Conservation (phyloP, 2,797 vertebrate genomes). For the Rhabdomys pumilio region DNA sequence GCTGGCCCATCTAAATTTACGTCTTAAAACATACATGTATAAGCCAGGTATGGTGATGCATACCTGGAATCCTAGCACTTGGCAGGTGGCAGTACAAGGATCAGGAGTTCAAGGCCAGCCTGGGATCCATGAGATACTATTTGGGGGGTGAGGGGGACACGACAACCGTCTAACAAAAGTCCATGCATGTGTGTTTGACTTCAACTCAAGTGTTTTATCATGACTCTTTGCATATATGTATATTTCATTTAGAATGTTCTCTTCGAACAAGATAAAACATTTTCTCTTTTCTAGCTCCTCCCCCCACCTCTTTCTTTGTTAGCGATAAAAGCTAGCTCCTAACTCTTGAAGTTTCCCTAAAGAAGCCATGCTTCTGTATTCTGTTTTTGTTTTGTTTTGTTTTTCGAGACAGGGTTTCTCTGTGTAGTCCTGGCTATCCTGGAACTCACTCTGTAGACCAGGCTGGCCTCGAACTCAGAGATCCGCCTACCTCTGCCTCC, state of each 20-base stretch:
- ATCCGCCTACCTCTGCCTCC: too few species aligned
- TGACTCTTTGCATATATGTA: not conserved
- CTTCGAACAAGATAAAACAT: not conserved
- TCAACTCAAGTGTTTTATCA: not conserved
- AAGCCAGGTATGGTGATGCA: not conserved
- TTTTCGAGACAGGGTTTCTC: too few species aligned
- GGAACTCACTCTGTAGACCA: too few species aligned
- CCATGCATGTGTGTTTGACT: conserved; percentile 1
- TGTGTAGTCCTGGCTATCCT: too few species aligned
- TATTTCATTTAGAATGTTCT: not conserved
- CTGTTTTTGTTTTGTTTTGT: not conserved
- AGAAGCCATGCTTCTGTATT: not conserved
- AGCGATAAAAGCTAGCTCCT: not conserved
- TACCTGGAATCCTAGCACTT: not conserved
- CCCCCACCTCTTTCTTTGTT: not conserved
- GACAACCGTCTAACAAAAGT: not conserved
- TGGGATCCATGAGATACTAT: not conserved
- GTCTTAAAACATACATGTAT: not conserved
- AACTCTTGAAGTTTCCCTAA: not conserved
- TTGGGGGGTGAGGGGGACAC: too few species aligned
- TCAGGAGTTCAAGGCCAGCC: not conserved
- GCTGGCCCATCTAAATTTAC: not conserved
- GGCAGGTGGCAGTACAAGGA: not conserved
- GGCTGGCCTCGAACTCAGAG: too few species aligned
- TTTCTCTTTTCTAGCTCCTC: conserved; percentile 16